Conservation (phyloP, 2,113 vertebrate genomes). For the Myotis lucifugus region DNA sequence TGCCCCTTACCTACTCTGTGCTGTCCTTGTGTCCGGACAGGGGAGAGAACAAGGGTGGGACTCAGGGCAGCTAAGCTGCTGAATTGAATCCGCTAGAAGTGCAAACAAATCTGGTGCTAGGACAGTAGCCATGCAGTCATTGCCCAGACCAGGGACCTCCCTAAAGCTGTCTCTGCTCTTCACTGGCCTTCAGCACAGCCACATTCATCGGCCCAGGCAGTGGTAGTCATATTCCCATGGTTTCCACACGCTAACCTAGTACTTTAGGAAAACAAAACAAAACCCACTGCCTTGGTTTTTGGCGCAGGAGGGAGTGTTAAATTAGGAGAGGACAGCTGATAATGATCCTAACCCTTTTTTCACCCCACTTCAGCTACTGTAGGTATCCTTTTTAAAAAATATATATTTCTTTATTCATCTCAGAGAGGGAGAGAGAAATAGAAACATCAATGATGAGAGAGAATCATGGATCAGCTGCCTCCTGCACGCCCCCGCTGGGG, state of each 20-base stretch:
- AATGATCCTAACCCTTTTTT: not conserved
- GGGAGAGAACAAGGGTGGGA: accelerated
- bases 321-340: not conserved
- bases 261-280: not conserved
- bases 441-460: too few relatives aligned
- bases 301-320: not conserved
- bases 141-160: not conserved
- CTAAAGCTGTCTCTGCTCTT: not conserved
- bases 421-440: too few relatives aligned
- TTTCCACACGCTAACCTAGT: not conserved
- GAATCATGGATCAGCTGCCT: too few relatives aligned
- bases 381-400: too few relatives aligned
- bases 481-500: too few relatives aligned
- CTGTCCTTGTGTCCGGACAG: not conserved
- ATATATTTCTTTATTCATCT: too few relatives aligned
- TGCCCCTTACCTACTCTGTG: accelerated
- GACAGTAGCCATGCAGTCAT: accelerated
- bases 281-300: not conserved
- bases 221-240: accelerated
- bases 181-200: accelerated
- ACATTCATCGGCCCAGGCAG: not conserved
- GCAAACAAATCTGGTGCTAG: too few relatives aligned
- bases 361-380: not conserved
- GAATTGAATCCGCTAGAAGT: not conserved
- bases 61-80: not conserved